These are phyloP conservation scores for Pectinophora gossypiella DNA, from an alignment of 1,140 invertebrate genomes.

Conservation along the genomic window DNA sequence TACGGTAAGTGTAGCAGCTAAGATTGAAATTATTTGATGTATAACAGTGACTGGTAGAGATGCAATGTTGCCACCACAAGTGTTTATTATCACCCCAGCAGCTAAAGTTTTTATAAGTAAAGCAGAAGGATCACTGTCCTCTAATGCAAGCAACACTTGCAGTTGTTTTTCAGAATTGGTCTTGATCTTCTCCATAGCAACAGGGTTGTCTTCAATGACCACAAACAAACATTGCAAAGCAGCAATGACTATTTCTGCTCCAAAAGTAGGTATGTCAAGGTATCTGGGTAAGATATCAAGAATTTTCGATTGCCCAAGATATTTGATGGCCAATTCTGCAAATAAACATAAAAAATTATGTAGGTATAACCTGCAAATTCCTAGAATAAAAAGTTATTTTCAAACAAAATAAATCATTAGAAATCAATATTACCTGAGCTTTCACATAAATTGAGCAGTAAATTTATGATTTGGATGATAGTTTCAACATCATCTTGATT, in stretches of 20 bases:
- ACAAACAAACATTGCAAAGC: constrained; percentile 81
- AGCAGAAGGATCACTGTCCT: constrained; percentile 53
- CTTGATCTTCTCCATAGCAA: constrained; percentile 71
- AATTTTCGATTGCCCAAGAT: constrained; percentile 80
- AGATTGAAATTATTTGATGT: constrained; percentile 58
- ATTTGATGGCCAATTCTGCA: constrained; percentile 79
- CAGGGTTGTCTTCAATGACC: constrained; percentile 81
- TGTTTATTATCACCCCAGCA: constrained; percentile 75
- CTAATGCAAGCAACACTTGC: constrained; percentile 62
- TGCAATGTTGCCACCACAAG: constrained; percentile 55
- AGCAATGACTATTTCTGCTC: constrained; percentile 76
- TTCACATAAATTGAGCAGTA: constrained; percentile 83
- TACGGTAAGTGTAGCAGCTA: constrained; percentile 67
- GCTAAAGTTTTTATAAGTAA: constrained; percentile 76
- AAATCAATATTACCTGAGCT: constrained; percentile 58
- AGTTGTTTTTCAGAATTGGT: constrained; percentile 62
- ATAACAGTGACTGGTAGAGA: constrained; percentile 49
- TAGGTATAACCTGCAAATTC: background rate
- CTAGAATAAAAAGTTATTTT: background rate
- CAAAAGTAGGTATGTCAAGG: constrained; percentile 78
- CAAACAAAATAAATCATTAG: background rate
- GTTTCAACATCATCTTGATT: constrained; percentile 79
- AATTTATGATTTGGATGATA: constrained; percentile 79
- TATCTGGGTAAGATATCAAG: constrained; percentile 78
- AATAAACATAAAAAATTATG: constrained; percentile 22